phyloP scores from a whole-genome alignment of 2,113 vertebrate genomes.

The Bujurquina vittata region DNA sequence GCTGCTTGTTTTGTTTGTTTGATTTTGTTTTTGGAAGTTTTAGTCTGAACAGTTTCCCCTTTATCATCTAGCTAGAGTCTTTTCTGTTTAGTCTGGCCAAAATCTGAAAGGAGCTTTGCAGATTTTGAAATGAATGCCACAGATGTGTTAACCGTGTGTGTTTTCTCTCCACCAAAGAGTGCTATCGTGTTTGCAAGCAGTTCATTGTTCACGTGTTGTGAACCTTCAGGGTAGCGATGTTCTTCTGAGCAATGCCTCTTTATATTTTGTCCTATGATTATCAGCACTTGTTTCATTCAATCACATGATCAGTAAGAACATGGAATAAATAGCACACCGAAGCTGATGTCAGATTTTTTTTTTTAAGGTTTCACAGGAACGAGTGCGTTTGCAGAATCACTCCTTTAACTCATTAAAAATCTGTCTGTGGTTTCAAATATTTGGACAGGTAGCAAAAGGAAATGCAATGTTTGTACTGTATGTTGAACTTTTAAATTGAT shows the following conservation, averaged over 20 bases:
- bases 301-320: slow-evolving; percentile 53
- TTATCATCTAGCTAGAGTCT: not conserved
- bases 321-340: slow-evolving; percentile 27
- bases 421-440: not conserved
- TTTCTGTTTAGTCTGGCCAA: slow-evolving; percentile 7
- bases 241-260: slow-evolving; percentile 44
- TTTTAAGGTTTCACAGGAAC: not conserved
- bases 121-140: slow-evolving; percentile 8
- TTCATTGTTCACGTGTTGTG: slow-evolving; percentile 51
- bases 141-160: not conserved
- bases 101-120: not conserved
- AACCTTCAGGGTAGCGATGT: slow-evolving; percentile 63
- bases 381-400: not conserved
- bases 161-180: slow-evolving; percentile 1
- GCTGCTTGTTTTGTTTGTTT: not conserved
- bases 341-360: slow-evolving; percentile 18
- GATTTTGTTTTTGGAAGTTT: not conserved
- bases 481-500: not conserved
- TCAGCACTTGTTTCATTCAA: slow-evolving; percentile 45
- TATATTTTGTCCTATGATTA: slow-evolving; percentile 66
- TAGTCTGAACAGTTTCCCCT: not conserved
- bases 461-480: not conserved
- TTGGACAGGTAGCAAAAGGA: not conserved
- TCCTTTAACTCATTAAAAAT: not conserved
- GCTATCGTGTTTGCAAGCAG: slow-evolving; percentile 2